Conservation (phyloP, 2,888 invertebrate species). For the Agrochola circellaris region DNA sequence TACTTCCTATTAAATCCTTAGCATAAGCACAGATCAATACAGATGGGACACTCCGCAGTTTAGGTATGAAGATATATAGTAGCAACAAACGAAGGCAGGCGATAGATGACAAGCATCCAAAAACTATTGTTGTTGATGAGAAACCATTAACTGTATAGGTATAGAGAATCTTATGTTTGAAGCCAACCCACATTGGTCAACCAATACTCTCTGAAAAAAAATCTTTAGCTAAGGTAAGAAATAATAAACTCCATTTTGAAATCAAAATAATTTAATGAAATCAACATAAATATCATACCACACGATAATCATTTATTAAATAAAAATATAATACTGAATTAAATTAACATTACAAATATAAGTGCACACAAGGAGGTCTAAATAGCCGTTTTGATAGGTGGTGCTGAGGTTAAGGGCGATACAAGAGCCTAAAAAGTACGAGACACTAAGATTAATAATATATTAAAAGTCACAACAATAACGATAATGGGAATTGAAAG, state of each 20-base stretch:
- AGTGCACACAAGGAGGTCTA: conserved; percentile 55
- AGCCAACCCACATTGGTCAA: no score
- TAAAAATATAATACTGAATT: conserved; percentile 67
- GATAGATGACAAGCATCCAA: no score
- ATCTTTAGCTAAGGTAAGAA: not conserved
- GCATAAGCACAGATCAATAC: no score
- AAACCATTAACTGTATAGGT: no score
- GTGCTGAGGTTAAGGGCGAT: conserved; percentile 48
- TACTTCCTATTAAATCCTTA: no score
- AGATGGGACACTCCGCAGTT: no score
- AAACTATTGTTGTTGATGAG: no score
- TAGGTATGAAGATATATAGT: no score
- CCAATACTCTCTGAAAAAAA: no score
- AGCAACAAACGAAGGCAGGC: no score
- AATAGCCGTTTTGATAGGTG: conserved; percentile 10
- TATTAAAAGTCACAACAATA: conserved; percentile 1
- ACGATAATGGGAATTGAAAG: not conserved
- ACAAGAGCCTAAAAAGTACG: conserved; percentile 41
- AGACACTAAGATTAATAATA: conserved; percentile 21
- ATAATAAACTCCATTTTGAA: conserved; percentile 27
- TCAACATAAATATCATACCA: conserved; percentile 69
- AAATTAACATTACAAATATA: conserved; percentile 65
- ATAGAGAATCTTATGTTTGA: no score
- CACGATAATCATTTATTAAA: conserved; percentile 62
- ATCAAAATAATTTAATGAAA: conserved; percentile 67